Evolutionary conservation across 2,797 vertebrate genomes (phyloP).

Genomic region (Paratrypauchen microcephalus): DNA sequence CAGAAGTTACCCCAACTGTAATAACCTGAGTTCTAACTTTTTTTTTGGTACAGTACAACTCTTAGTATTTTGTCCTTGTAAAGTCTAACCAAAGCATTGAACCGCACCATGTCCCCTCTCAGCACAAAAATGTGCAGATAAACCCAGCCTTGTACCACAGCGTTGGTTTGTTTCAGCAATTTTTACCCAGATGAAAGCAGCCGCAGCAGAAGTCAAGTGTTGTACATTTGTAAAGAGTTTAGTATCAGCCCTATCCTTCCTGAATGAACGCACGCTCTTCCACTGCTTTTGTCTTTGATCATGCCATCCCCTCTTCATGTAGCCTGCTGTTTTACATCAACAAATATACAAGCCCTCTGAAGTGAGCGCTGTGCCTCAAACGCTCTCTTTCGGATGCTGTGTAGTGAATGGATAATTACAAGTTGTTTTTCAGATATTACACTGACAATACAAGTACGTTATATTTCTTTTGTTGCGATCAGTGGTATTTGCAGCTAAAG

Average conservation of each 20-base stretch:
- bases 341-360: slow-evolving; percentile 13
- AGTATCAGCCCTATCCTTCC: slow-evolving; percentile 22
- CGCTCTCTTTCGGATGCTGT: background rate
- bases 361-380: slow-evolving; percentile 1
- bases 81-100: slow-evolving; percentile 65
- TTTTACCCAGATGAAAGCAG: slow-evolving; percentile 62
- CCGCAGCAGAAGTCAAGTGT: slow-evolving; percentile 51
- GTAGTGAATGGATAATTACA: slow-evolving; percentile 3
- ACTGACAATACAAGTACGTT: no score
- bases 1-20: no score
- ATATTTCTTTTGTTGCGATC: background rate
- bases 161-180: slow-evolving; percentile 55
- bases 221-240: slow-evolving; percentile 54
- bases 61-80: slow-evolving; percentile 62
- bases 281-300: slow-evolving; percentile 33
- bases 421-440: background rate
- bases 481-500: background rate
- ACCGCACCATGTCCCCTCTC: slow-evolving; percentile 65
- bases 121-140: slow-evolving; percentile 61
- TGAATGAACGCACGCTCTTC: slow-evolving; percentile 29
- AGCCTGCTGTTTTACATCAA: slow-evolving; percentile 12
- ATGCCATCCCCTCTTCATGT: slow-evolving; percentile 5
- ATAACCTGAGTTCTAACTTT: slow-evolving; percentile 47
- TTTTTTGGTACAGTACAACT: slow-evolving; percentile 60
- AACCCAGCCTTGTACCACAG: slow-evolving; percentile 46